Percentiles rank a stretch among this genome's conserved stretches.
phyloP scores from a whole-genome alignment of 2,888 invertebrate genomes.

The Rhingia campestris region DNA sequence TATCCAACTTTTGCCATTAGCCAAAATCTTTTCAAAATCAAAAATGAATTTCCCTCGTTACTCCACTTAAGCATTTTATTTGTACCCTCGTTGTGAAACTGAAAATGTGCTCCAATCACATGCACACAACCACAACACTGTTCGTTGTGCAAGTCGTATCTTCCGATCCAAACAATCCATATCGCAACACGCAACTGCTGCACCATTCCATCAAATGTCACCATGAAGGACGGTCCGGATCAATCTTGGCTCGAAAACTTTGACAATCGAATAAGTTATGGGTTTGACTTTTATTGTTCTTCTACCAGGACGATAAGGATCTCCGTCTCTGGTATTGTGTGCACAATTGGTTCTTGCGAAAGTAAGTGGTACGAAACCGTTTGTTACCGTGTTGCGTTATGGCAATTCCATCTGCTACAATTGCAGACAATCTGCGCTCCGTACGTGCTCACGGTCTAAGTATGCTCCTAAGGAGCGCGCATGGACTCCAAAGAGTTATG shows the following conservation, averaged over 20 bases:
- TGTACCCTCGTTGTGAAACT: not conserved
- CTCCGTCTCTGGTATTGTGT: constrained; percentile 31
- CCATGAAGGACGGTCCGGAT: constrained; percentile 73
- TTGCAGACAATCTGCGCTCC: constrained; percentile 24
- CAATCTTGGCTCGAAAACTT: constrained; percentile 74
- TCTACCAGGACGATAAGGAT: constrained; percentile 72
- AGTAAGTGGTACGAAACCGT: constrained; percentile 48
- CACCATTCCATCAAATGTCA: constrained; percentile 73
- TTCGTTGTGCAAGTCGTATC: constrained; percentile 30
- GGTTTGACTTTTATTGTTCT: constrained; percentile 76
- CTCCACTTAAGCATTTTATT: not conserved
- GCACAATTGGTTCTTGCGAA: constrained; percentile 64
- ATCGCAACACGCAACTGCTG: constrained; percentile 67
- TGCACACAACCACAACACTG: not conserved
- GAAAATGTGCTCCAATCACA: constrained; percentile 40
- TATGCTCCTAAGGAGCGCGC: constrained; percentile 13
- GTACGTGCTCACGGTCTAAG: constrained; percentile 10
- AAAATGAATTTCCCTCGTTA: no score
- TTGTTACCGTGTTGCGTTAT: constrained; percentile 46
- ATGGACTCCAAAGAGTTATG: constrained; percentile 56
- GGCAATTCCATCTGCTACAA: constrained; percentile 54
- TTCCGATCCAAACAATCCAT: constrained; percentile 52
- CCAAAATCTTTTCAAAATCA: not conserved
- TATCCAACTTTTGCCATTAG: not conserved
- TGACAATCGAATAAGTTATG: constrained; percentile 76